Conservation (phyloP, 2,888 invertebrate species). For the Drosophila bunnanda region DNA sequence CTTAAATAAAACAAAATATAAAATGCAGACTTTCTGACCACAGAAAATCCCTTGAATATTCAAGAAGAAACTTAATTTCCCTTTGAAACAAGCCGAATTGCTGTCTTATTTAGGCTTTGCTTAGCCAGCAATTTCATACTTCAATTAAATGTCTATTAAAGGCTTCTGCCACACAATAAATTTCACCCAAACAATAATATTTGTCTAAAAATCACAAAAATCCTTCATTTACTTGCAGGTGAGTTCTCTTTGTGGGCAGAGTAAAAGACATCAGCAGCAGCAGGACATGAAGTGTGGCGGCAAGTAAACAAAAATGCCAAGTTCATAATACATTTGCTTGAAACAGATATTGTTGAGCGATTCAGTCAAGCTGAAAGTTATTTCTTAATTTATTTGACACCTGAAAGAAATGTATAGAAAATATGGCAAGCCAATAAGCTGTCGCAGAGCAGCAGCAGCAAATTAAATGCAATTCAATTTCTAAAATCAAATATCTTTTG, state of each 20-base stretch:
- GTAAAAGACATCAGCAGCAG: not conserved
- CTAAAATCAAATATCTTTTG: conserved; percentile 47
- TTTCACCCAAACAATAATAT: conserved; percentile 4
- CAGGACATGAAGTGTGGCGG: not conserved
- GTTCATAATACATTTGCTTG: conserved; percentile 15
- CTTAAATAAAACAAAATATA: conserved; percentile 13
- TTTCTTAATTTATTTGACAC: conserved; percentile 44
- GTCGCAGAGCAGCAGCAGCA: conserved; percentile 14
- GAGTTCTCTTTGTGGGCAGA: conserved; percentile 2
- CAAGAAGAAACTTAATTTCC: not conserved
- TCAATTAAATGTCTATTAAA: conserved; percentile 36
- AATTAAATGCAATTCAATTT: conserved; percentile 74
- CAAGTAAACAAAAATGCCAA: conserved; percentile 22
- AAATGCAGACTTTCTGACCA: conserved; percentile 4
- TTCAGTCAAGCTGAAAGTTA: conserved; percentile 20
- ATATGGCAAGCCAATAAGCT: conserved; percentile 40
- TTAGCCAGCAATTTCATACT: not conserved
- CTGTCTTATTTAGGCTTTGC: conserved; percentile 3
- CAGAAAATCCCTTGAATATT: not conserved
- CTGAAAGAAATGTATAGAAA: conserved; percentile 20
- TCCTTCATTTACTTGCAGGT: conserved; percentile 38
- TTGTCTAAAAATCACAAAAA: conserved; percentile 20
- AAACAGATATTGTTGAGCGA: conserved; percentile 10
- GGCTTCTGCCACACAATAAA: conserved; percentile 19
- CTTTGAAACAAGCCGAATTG: too few species aligned